phyloP scores from a whole-genome alignment of 2,888 invertebrate species.

The Ormyrus rosae region DNA sequence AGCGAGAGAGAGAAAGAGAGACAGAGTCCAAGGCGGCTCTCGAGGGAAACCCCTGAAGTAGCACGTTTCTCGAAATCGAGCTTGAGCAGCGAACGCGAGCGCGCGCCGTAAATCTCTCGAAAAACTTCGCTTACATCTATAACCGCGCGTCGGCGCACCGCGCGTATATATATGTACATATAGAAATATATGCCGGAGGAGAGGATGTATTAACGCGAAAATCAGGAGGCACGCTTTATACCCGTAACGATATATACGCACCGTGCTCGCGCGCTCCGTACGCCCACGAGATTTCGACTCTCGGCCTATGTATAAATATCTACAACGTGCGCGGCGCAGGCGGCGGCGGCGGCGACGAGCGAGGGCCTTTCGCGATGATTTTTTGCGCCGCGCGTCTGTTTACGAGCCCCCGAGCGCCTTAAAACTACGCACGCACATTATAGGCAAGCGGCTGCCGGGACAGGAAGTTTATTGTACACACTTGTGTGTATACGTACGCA shows the following conservation, averaged over 20 bases:
- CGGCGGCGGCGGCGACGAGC: too few species aligned
- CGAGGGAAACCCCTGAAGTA: conserved; percentile 22
- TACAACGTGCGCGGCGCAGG: too few species aligned
- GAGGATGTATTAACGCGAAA: background rate
- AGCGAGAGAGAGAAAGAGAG: too few species aligned
- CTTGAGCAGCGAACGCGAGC: too few species aligned
- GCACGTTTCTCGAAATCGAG: background rate
- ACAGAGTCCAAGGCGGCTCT: background rate
- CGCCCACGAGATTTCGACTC: background rate
- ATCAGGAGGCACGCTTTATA: conserved; percentile 42
- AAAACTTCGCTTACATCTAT: background rate
- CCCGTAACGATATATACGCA: conserved; percentile 9
- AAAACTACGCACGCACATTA: too few species aligned
- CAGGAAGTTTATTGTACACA: too few species aligned
- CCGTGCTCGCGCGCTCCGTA: background rate
- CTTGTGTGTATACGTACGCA: too few species aligned
- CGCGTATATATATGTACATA: background rate
- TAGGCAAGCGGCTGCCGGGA: too few species aligned
- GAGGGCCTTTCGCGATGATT: background rate
- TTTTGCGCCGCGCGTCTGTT: background rate
- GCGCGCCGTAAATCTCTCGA: background rate
- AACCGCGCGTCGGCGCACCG: too few species aligned
- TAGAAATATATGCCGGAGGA: background rate
- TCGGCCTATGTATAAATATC: background rate
- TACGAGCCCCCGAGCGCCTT: too few species aligned